Conservation (phyloP, 2,113 vertebrate genomes). For the Hydrolagus affinis region DNA sequence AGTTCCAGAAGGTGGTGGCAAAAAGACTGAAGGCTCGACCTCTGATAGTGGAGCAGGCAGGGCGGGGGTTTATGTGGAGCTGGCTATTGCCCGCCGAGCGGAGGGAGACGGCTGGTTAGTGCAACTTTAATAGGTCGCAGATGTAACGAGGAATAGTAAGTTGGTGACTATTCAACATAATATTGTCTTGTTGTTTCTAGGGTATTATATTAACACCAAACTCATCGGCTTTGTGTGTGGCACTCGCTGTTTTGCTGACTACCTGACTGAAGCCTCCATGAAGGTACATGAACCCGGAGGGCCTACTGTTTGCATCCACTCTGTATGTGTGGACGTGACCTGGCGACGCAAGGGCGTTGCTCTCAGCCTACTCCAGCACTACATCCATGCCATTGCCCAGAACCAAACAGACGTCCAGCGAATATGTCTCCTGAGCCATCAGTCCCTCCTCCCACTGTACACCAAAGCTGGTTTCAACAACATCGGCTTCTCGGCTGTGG, state of each 20-base stretch:
- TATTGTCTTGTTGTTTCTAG: not conserved
- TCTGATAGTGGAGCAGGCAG: not conserved
- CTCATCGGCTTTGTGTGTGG: conserved; percentile 14
- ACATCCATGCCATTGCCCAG: too few relatives aligned
- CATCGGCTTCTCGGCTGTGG: not conserved
- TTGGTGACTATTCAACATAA: not conserved
- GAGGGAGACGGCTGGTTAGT: too few relatives aligned
- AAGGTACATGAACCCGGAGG: not conserved
- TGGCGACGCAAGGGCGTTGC: not conserved
- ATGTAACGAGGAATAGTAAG: not conserved
- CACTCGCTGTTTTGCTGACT: not conserved
- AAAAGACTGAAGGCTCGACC: too few relatives aligned
- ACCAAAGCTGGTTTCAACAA: not conserved
- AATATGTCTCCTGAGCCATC: conserved; percentile 2
- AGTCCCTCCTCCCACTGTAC: conserved; percentile 1
- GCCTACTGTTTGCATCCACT: not conserved
- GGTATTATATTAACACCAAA: not conserved
- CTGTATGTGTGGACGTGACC: not conserved
- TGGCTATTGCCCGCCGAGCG: too few relatives aligned
- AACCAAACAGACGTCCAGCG: not conserved
- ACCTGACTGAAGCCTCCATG: not conserved
- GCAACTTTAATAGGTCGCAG: not conserved
- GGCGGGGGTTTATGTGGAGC: not conserved
- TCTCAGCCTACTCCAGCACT: not conserved
- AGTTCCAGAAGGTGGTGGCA: not conserved